Base-by-base conservation (phyloP, 2,113 vertebrate genomes). In the Alligator sinensis region DNA sequence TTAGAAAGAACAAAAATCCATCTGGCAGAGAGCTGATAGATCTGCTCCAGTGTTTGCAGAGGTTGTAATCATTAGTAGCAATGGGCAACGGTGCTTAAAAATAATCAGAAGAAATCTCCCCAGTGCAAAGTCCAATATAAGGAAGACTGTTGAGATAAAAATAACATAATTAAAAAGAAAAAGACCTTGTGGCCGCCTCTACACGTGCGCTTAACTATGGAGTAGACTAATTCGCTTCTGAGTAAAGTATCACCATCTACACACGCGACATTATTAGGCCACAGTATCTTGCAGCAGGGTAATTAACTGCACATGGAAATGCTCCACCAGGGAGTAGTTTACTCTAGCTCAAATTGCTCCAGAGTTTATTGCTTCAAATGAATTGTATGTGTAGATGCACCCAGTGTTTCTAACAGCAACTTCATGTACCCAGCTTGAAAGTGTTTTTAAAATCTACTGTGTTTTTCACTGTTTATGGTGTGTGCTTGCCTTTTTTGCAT, bases 141-240 rank as follows among this genome's bases (percentile, higher is more conserved):
- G 82, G 79, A 4, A 58, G 84, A 63, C 78, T 86, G 77, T 57
- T 90, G 89, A 92, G 89, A 22, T 90, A 93, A 12, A 91, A 85
- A 76, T 57, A 76, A 57, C 14, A 80, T 93, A 87, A 92, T 94
- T 94, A 82, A 68, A 91, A 66, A 88, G 2, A 82, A 68, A 91
- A 66, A 88, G 2, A 76, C 77, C 62, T 17, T 59, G 68, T 82
- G 66, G 25, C 18, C 34, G 34, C 58, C 57, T 0, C 4, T 64
- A 90, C 92, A 47, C 47, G 47, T 47, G 47, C 47, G 47, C 47
- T 47, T 47, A 47, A 47, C 47, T 47, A 47, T 47, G 47, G 9
- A 47, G 47, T 47, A 47, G 8, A 47, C 7, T 47, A 47, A 47
- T 47, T 47, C 9, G 47, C 47, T 47, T 7, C 47, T 47, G 47